phyloP scores from a whole-genome alignment of 2,113 vertebrate genomes.

The Argyrosomus japonicus region DNA sequence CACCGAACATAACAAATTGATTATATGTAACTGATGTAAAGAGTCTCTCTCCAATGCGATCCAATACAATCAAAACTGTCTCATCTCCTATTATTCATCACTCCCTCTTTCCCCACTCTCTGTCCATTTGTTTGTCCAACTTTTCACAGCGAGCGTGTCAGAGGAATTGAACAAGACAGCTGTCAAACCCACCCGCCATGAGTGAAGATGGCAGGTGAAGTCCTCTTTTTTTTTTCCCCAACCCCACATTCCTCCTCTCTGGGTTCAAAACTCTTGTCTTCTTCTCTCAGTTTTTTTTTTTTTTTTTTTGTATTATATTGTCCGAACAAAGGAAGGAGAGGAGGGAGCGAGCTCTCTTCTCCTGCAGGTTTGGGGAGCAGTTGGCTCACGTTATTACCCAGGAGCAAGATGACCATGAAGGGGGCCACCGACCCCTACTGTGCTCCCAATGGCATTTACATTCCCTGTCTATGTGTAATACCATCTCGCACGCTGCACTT shows the following conservation, averaged over 20 bases:
- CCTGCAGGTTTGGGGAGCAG: conserved; percentile 48
- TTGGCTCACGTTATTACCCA: conserved; percentile 61
- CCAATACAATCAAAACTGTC: conserved; percentile 41
- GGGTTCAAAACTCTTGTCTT: conserved; percentile 41
- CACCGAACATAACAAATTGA: conserved; percentile 21
- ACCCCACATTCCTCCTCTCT: conserved; percentile 21
- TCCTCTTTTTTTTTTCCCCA: conserved; percentile 3
- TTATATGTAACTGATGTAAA: conserved; percentile 15
- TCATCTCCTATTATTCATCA: conserved; percentile 33
- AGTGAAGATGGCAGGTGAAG: conserved; percentile 82
- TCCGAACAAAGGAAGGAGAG: conserved; percentile 45
- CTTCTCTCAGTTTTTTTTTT: conserved; percentile 31
- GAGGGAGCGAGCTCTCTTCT: conserved; percentile 38
- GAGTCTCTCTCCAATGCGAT: conserved; percentile 13
- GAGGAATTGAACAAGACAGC: conserved; percentile 82
- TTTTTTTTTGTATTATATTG: conserved; percentile 51
- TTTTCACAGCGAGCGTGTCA: conserved; percentile 63
- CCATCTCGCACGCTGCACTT: conserved; percentile 53
- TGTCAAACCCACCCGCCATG: conserved; percentile 77
- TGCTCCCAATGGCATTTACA: conserved; percentile 65
- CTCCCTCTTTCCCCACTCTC: conserved; percentile 16
- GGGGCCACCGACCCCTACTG: conserved; percentile 50
- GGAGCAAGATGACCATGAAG: conserved; percentile 59
- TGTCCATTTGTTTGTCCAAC: conserved; percentile 74
- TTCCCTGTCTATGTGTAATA: conserved; percentile 60